These are phyloP conservation scores for Ceyx cyanopectus DNA, from an alignment of 2,113 vertebrate species.

Conservation along the genomic window DNA sequence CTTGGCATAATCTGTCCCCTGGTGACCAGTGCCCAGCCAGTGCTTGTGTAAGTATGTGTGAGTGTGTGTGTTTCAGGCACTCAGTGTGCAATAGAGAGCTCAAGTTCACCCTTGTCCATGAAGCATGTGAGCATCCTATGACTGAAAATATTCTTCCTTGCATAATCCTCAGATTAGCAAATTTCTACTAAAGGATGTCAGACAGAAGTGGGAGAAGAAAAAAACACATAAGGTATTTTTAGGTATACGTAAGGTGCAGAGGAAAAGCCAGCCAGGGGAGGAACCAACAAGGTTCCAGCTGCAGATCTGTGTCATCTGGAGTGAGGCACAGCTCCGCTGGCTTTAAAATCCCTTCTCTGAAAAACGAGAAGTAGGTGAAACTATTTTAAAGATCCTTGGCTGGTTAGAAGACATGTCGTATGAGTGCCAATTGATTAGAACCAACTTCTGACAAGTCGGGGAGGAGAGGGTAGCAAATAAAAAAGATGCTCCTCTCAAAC, in stretches of 20 bases:
- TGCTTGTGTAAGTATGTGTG: too few species aligned
- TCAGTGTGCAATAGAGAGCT: not conserved
- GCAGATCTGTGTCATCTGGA: not conserved
- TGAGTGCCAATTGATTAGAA: not conserved
- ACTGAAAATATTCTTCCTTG: conserved; percentile 57
- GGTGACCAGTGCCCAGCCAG: not conserved
- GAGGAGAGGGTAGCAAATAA: not conserved
- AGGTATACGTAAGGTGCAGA: not conserved
- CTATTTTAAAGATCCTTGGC: conserved; percentile 17
- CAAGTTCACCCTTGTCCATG: not conserved
- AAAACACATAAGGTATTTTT: not conserved
- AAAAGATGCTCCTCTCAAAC: not conserved
- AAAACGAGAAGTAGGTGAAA: not conserved
- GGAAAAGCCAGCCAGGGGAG: not conserved
- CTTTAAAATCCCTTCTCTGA: not conserved
- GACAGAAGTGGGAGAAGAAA: conserved; percentile 23
- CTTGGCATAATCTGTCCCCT: not conserved
- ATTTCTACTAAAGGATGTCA: conserved; percentile 28
- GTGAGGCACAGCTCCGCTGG: not conserved
- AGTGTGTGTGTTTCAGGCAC: not conserved
- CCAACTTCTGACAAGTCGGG: not conserved
- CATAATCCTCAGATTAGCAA: conserved; percentile 63
- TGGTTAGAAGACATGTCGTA: not conserved
- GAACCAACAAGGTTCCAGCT: not conserved
- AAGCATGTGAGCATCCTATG: conserved; percentile 66